A percentile compares a stretch with the other conserved stretches of the same genome.
phyloP scores from a whole-genome alignment of 1,140 invertebrate genomes.

The Drosophila elegans region DNA sequence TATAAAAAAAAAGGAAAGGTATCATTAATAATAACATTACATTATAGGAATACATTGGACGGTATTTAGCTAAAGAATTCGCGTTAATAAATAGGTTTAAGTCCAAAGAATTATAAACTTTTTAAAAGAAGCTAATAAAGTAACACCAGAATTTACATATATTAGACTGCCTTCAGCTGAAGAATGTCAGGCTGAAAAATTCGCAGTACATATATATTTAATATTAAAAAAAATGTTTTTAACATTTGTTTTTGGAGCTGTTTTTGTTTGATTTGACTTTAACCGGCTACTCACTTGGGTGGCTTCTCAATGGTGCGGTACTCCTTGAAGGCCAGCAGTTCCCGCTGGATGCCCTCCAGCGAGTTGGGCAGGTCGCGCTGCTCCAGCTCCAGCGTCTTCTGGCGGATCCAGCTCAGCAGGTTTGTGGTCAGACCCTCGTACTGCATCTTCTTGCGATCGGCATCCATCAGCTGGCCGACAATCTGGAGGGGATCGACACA shows the following conservation, averaged over 20 bases:
- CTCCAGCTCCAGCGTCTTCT: slow-evolving; percentile 94
- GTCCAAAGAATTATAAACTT: no score
- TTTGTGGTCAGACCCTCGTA: slow-evolving; percentile 94
- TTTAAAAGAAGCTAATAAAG: no score
- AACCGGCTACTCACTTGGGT: slow-evolving; percentile 90
- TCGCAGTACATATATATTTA: no score
- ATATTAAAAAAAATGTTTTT: no score
- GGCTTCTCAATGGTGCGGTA: slow-evolving; percentile 99
- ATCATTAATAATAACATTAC: not conserved
- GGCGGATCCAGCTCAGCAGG: slow-evolving; percentile 96
- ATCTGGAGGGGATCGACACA: slow-evolving; percentile 88
- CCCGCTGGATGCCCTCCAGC: slow-evolving; percentile 96
- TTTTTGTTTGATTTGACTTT: no score
- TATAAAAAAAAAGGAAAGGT: slow-evolving; percentile 65
- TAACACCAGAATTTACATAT: no score
- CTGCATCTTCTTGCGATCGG: slow-evolving; percentile 94
- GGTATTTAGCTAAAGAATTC: no score
- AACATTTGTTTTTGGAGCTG: no score
- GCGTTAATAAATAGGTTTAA: no score
- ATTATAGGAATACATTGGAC: no score
- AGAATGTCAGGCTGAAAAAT: no score
- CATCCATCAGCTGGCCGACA: slow-evolving; percentile 97
- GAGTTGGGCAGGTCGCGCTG: slow-evolving; percentile 97
- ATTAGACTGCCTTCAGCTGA: no score
- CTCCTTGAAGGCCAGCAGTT: slow-evolving; percentile 96